These are phyloP conservation scores for Diloba caeruleocephala DNA, from an alignment of 2,888 invertebrate genomes.

Conservation along the genomic window DNA sequence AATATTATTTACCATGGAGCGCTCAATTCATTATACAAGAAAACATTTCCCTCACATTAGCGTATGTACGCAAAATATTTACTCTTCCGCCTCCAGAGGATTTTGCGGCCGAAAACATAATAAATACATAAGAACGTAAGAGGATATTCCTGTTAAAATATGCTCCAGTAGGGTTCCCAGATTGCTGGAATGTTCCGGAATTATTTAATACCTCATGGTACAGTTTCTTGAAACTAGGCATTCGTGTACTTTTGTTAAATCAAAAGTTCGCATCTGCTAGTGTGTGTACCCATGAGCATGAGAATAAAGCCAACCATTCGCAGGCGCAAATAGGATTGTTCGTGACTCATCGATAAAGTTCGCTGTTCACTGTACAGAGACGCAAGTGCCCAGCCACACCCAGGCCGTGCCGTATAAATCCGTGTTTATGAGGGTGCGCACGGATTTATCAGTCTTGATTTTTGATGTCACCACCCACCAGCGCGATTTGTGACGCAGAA, in stretches of 20 bases:
- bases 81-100: slow-evolving; percentile 31
- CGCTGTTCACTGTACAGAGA: too few species aligned
- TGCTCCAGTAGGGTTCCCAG: slow-evolving; percentile 38
- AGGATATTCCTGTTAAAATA: slow-evolving; percentile 47
- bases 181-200: slow-evolving; percentile 30
- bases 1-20: slow-evolving; percentile 7
- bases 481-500: too few species aligned
- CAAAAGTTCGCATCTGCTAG: too few species aligned
- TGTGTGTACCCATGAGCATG: too few species aligned
- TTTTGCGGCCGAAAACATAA: slow-evolving; percentile 45
- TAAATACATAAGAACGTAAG: slow-evolving; percentile 42
- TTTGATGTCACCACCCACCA: too few species aligned
- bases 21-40: slow-evolving; percentile 27
- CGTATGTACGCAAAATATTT: slow-evolving; percentile 32
- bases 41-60: slow-evolving; percentile 34
- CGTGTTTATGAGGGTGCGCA: too few species aligned
- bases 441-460: too few species aligned
- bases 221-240: slow-evolving; percentile 1
- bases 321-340: too few species aligned
- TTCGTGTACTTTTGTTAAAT: background rate
- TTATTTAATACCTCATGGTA: slow-evolving; percentile 27
- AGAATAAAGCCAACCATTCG: too few species aligned
- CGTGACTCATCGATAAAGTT: too few species aligned
- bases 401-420: too few species aligned
- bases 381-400: too few species aligned